Base-by-base conservation (phyloP, 2,888 invertebrate genomes). In the Phasia obesa region DNA sequence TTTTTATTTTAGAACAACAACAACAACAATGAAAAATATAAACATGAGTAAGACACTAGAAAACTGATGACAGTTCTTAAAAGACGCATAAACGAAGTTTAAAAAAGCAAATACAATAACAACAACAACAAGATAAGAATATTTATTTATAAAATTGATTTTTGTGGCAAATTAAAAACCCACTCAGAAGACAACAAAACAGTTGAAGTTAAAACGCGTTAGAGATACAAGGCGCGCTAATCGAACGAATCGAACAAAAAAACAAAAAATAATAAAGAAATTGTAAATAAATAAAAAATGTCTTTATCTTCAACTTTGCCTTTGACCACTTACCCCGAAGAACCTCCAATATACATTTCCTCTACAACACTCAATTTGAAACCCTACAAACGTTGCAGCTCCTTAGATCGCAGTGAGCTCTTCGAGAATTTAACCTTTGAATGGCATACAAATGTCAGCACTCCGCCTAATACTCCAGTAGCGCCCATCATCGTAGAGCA, bases 401-500 rank as follows among this genome's bases (percentile, higher is more conserved):
- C 64, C 1, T n/a, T 75, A 6, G 42, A 47, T 35, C 11, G 59
- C 7, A 7, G 15, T 25, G 62, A 65, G 25, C n/a, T 49, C 15
- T 64, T 71, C 9, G 78, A 84, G 7, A 64, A 67, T 42, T 67
- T 75, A 6, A 55, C 47, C 3, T 86, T 81, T 31, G 85, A 82
- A 31, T 86, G 84, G 84, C 86, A 84, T 23, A 86, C 86, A 19
- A 59, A 81, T 59, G 86, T 86, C 23, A 47, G 38, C 19, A 84
- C 84, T 4, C 79, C 85, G n/a, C 82, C 84, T 71, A 71, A 86
- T 59, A 82, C 84, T 57, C 70, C 81, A 2, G 57, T 65, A 35
- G 59, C 27, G n/a, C 77, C 82, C 17, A 21, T 75, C 17, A 21
- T 75, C 1, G 49, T 53, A 19, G 47, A 71, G 53, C 47, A 76